Evolutionary conservation across 2,113 vertebrate species (phyloP), one percentile per base, ranked within the genome.

Genomic region (Prochilodus magdalenae): DNA sequence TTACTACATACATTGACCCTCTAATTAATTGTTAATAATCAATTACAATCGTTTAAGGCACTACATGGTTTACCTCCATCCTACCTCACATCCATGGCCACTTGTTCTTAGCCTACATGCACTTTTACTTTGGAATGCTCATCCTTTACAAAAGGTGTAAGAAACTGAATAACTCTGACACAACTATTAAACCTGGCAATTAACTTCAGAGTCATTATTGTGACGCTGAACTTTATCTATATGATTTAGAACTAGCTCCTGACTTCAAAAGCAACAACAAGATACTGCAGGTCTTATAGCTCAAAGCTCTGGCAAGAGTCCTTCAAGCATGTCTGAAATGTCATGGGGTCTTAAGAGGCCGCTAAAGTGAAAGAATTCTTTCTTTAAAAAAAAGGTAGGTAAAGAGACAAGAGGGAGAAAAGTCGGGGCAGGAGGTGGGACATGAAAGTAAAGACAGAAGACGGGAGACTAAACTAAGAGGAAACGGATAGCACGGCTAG

Each of bases 341-440:
- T 65, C 77, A 70, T 53, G 27, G 15, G 57, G 30, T 63, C 60
- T 14, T 73, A 55, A 53, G 57, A 76, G 33, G 22, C 69, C 30
- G 79, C 70, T 69, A 82, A 76, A 33, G 73, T 53, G 47, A 73
- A 75, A 78, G 62, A 81, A 62, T 85, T 36, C 60, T 80, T 57
- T 63, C 69, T 49, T n/a, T 66, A 59, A 62, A 15, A 53, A 18
- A 65, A 44, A 12, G 24, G 51, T 40, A 81, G 24, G 60, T 49
- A 80, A 72, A 70, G 40, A 55, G 67, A 65, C 55, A 29, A 76
- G 27, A 51, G n/a, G 1, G 20, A 65, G 75, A 53, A 80, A 65
- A 69, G 29, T 33, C 47, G 55, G n/a, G 29, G 71, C 40, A 51
- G 24, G 18, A 36, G 36, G n/a, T 7, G 49, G 4, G 30, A 55